Percentiles rank a stretch among this genome's conserved stretches.
phyloP scores from a whole-genome alignment of 2,888 invertebrate genomes.

The Conus canariensis region DNA sequence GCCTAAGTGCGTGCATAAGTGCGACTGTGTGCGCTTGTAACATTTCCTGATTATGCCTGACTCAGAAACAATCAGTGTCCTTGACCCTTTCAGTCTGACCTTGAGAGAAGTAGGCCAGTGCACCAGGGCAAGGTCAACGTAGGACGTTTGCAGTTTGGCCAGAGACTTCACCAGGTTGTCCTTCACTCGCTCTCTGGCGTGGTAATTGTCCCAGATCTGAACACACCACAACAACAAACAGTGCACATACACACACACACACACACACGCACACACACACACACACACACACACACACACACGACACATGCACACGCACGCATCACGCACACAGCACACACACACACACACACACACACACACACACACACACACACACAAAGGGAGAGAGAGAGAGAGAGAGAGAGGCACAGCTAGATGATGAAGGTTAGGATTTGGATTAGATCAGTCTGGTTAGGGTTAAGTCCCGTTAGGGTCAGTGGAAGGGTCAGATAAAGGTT shows the following conservation, averaged over 20 bases:
- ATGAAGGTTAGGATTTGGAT: no score
- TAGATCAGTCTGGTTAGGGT: no score
- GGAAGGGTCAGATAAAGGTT: no score
- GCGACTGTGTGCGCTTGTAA: no score
- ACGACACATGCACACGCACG: slow-evolving; percentile 9
- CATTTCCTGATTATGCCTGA: no score
- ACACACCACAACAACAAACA: background rate
- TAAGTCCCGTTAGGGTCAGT: no score
- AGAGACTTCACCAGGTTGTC: slow-evolving; percentile 85
- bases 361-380: no score
- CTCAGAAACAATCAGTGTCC: no score
- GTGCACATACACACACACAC: slow-evolving; percentile 40
- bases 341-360: no score
- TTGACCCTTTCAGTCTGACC: slow-evolving; percentile 78
- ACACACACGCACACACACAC: slow-evolving; percentile 30
- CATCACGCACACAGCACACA: background rate
- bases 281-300: slow-evolving; percentile 39
- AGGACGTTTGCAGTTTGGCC: slow-evolving; percentile 86
- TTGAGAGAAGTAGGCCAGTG: slow-evolving; percentile 95
- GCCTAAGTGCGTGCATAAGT: no score
- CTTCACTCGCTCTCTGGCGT: slow-evolving; percentile 88
- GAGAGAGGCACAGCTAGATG: no score
- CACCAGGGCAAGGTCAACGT: slow-evolving; percentile 92
- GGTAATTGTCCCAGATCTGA: slow-evolving; percentile 93
- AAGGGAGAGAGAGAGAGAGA: no score